Evolutionary conservation across 2,888 invertebrate species (phyloP), one percentile per base, ranked within the genome.

Genomic region (Polydrusus pterygomalis): DNA sequence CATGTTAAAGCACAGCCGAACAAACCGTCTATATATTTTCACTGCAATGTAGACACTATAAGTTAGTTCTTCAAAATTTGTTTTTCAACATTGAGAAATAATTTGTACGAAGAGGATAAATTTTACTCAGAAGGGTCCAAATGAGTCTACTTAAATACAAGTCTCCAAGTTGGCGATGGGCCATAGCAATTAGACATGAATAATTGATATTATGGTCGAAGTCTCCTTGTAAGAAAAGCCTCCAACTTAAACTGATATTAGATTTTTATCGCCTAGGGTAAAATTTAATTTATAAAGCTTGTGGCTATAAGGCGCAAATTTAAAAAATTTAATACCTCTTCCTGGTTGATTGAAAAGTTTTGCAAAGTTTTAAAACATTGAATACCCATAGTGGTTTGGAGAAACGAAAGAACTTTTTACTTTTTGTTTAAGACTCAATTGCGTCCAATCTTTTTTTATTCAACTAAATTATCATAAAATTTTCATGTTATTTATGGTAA

Each of bases 171-270:
- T 67, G 67, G 60, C 73, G 60, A 67, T 65, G 70, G 58, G 75
- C 64, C 65, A 30, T 38, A 43, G 75, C 75, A 75, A 75, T 75
- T 75, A 75, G 30, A 75, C 51, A 45, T 75, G 75, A 75, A 75
- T 75, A 75, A 75, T 75, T 70, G 65, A 75, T 75, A 65, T 49
- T 15, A 56, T 34, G 34, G 15, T 49, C 67, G 34, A 18, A 30
- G 30, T 65, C 65, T 65, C 2, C 65, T 49, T 60, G 58, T 47
- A 65, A 60, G 56, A 38, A 58, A 67, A 73, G 68, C 49, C 67
- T 9, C 38, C 67, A 56, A 60, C 47, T 60, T 60, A 38, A 71
- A 65, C 40, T 54, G 67, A 67, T 68, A 73, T 73, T 67, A 51
- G 67, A 73, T 67, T 73, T 67, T 73, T 49, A 67, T 47, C 30